Evolutionary conservation across 37 sponge, comb jelly and placozoan species (phyloP), one percentile per base, ranked within the genome.

Genomic region (Dysidea cf. avara): DNA sequence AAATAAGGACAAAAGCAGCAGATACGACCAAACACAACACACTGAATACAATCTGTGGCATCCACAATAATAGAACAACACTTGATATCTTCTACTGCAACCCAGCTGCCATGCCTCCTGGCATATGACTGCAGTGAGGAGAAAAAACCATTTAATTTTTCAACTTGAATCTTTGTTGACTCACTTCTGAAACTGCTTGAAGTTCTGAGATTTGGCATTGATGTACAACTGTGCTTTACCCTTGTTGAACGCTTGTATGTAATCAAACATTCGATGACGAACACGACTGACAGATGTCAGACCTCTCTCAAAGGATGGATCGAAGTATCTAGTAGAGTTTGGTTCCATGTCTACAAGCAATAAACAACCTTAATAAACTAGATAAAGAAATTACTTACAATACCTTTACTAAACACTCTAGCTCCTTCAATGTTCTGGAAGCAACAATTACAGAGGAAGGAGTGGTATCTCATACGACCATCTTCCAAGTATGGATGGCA

Each of bases 401-500:
- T 29, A 71, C 71, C 71, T 54, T 48, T 50, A 47, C 69, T 53
- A 28, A 59, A 90, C 50, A 71, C 69, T n/a, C 66, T 36, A 14
- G 24, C 33, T 0, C 72, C 72, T 33, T 52, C 47, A 17, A 34
- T 35, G 33, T 13, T 51, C 22, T 53, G 71, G 50, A 70, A 64
- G 37, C 94, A 93, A 43, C 94, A 93, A 32, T 82, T 57, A 39
- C 94, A 93, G 34, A 93, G 69, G 50, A 33, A 76, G 18, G 78
- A 65, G 56, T 93, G 94, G 58, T 77, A 93, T 21, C 81, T 72
- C 39, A 84, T 66, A 46, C 82, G 65, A 6, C 94, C 94, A 61
- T 89, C 90, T 25, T 93, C 90, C 65, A 93, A 40, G 73, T 81
- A 93, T 0, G 94, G 94, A 53, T 93, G 90, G 29, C 31, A 81